phyloP scores from a whole-genome alignment of 1,140 invertebrate genomes.

The Uloborus diversus region DNA sequence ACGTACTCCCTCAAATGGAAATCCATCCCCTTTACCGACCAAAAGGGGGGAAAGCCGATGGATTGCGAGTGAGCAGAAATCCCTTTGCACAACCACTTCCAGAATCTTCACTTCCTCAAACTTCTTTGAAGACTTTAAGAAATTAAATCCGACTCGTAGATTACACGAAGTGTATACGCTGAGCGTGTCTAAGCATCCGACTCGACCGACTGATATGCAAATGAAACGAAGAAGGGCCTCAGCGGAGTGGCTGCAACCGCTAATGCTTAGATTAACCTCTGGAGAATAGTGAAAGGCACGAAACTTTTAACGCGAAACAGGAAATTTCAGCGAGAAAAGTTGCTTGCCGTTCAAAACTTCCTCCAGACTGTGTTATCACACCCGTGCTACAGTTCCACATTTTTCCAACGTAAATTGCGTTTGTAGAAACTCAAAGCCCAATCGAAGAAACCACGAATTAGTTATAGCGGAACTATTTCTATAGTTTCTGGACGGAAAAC shows the following conservation, averaged over 20 bases:
- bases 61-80: not conserved
- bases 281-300: not conserved
- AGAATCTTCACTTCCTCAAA: not conserved
- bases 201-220: slow-evolving; percentile 48
- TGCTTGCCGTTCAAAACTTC: not conserved
- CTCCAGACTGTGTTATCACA: too few species aligned
- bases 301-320: not conserved
- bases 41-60: not conserved
- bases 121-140: slow-evolving; percentile 42
- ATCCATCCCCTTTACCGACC: not conserved
- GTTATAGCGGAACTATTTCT: too few species aligned
- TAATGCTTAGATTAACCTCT: not conserved
- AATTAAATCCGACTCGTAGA: slow-evolving; percentile 38
- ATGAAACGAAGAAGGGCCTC: slow-evolving; percentile 23
- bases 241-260: too few species aligned
- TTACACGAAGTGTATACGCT: slow-evolving; percentile 38
- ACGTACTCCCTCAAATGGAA: too few species aligned
- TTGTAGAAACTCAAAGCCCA: too few species aligned
- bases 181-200: too few species aligned
- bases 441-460: too few species aligned
- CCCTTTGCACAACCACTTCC: not conserved
- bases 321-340: not conserved
- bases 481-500: too few species aligned
- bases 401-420: too few species aligned
- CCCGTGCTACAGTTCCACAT: too few species aligned